Base-by-base conservation (phyloP, 2,113 vertebrate genomes). In the Oncorhynchus gorbuscha region DNA sequence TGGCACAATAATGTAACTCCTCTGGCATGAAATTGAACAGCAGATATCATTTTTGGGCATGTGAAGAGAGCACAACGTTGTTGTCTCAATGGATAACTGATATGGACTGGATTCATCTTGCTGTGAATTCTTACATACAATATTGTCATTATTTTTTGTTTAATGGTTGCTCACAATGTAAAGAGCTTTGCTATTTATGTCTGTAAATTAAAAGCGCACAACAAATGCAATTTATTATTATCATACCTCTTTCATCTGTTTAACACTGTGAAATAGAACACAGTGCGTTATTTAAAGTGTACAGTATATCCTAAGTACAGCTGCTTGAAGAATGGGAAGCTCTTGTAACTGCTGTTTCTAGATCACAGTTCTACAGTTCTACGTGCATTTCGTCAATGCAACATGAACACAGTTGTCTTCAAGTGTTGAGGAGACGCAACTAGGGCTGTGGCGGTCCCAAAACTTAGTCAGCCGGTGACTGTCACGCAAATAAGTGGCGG, bases 1-100 rank as follows among this genome's bases (percentile, higher is more conserved):
- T 1, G 30, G n/a, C 13, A 26, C 51, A 59, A 59, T 72, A 28
- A 72, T 72, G 71, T 49, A 59, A 72, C 24, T 30, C 51, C 51
- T 72, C 71, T 32, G 58, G 71, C 71, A 32, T 72, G 71, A 59
- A 72, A 72, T 72, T 72, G 45, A 55, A 70, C 18, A 72, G 26
- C 71, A 59, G 71, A 55, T 55, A 59, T 72, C 2, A 4, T 69
- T 32, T 58, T 58, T 58, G 45, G 24, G 18, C 71, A 72, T 72
- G 39, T 45, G 39, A 45, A 45, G 9, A 45, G 39, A 45, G 9
- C 9, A 45, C 39, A 45, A 12, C 9, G 9, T 45, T 45, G 39
- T 45, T 45, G 39, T 45, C 39, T 12, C 39, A 45, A 45, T 45
- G 11, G 39, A 45, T 45, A 11, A 11, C 39, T 45, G 39, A 45